phyloP scores from a whole-genome alignment of 2,888 invertebrate genomes.

The Drosophila kanekoi region DNA sequence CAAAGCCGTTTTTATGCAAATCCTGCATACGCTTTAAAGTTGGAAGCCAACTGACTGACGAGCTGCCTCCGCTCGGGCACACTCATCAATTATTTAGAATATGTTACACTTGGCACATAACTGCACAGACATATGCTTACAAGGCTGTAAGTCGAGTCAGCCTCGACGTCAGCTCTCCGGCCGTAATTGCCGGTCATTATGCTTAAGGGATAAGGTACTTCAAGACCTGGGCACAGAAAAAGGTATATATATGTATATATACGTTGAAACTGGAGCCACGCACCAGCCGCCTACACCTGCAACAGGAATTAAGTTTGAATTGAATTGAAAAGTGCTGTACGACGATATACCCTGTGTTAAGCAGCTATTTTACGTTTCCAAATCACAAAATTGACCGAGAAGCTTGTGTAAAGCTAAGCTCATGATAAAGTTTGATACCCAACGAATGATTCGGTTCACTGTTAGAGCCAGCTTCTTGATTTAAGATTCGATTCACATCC shows the following conservation, averaged over 20 bases:
- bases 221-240: conserved; percentile 22
- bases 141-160: conserved; percentile 49
- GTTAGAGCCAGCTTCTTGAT: no score
- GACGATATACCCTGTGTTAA: not conserved
- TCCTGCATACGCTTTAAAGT: conserved; percentile 46
- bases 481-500: no score
- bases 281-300: conserved; percentile 21
- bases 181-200: conserved; percentile 77
- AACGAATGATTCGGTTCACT: no score
- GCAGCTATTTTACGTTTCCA: not conserved
- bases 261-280: conserved; percentile 24
- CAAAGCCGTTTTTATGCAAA: conserved; percentile 70
- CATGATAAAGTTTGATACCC: no score
- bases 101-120: conserved; percentile 76
- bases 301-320: conserved; percentile 1
- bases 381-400: no score
- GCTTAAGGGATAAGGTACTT: conserved; percentile 54
- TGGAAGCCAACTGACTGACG: conserved; percentile 15
- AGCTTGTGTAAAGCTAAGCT: no score
- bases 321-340: not conserved
- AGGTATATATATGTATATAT: conserved; percentile 1
- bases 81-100: conserved; percentile 77
- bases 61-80: conserved; percentile 22
- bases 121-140: conserved; percentile 60
- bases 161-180: conserved; percentile 23